Base-by-base conservation (phyloP, 2,797 vertebrate genomes). In the Malurus leucopterus region DNA sequence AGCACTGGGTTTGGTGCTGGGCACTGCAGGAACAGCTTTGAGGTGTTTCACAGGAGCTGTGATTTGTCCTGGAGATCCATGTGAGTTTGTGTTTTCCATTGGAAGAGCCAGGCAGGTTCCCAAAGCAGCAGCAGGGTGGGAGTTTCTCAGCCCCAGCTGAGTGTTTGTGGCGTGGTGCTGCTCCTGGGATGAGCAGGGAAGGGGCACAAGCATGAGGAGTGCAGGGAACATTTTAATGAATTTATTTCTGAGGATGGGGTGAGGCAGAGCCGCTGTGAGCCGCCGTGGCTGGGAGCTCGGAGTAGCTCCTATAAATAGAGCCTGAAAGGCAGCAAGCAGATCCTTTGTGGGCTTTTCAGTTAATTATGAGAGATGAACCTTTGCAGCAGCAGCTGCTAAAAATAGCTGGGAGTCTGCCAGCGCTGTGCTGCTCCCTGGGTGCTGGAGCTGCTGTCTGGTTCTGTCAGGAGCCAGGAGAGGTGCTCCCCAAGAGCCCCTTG, bases 331-430 rank as follows among this genome's bases (percentile, higher is more conserved):
- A 85, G 81, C 0, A 2, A 68, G 83, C 76, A 21, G 79, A 86
- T 92, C 93, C 91, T 94, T 92, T 69, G 38, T 85, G 74, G 74
- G 70, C 61, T 93, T 95, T 96, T 95, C 79, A 91, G 77, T 96
- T 97, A 97, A 95, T 95, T 93, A 93, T 88, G 84, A 87, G 95
- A 89, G 92, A 93, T 73, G 86, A 95, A 91, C 94, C 73, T 69
- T 85, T 19, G 18, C 58, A 83, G 81, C 61, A 67, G 77, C 87
- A 49, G 92, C 47, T 93, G 77, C 94, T 91, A 95, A 94, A 93
- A 95, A 95, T 94, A 95, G 47, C 32, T 67, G 13, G n/a, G 83
- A 75, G 92, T 71, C 88, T 93, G 78, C 36, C 69, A 43, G 88
- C 3, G n/a, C 90, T 81, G 68, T 76, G 62, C n/a, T 89, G 84